Evolutionary conservation across 2,797 vertebrate genomes (phyloP).

Genomic region (Gastrophryne carolinensis): DNA sequence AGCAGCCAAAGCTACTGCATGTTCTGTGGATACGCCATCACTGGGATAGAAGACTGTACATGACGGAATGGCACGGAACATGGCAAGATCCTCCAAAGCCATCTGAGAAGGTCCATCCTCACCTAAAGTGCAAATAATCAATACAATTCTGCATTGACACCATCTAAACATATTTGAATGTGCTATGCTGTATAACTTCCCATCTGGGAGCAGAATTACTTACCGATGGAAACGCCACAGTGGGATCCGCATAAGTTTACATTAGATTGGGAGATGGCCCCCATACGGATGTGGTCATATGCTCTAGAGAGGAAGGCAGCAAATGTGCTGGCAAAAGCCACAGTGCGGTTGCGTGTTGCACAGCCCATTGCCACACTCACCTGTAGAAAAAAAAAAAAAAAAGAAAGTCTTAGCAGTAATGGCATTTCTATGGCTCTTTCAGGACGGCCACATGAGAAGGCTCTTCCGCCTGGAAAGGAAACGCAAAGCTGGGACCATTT

Average conservation of each 20-base stretch:
- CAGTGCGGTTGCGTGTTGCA: constrained; percentile 71
- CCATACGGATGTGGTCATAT: constrained; percentile 86
- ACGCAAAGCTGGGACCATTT: too few species aligned
- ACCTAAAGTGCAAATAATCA: constrained; percentile 62
- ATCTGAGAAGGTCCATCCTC: constrained; percentile 86
- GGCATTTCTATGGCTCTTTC: too few species aligned
- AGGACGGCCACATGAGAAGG: too few species aligned
- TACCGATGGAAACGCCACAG: constrained; percentile 84
- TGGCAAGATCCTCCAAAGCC: constrained; percentile 86
- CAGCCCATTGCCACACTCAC: constrained; percentile 85
- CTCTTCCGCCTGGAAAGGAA: too few species aligned
- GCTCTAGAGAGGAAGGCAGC: constrained; percentile 80
- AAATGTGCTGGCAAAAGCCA: constrained; percentile 83
- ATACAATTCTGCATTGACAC: too few species aligned
- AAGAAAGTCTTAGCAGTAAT: too few species aligned
- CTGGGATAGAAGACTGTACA: constrained; percentile 88
- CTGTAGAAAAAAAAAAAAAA: constrained; percentile 57
- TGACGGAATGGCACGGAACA: constrained; percentile 84
- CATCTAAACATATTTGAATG: too few species aligned
- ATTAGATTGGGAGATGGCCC: constrained; percentile 77
- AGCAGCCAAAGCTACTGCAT: constrained; percentile 78
- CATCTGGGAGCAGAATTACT: too few species aligned
- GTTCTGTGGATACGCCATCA: constrained; percentile 79
- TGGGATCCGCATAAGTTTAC: constrained; percentile 86
- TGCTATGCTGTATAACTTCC: too few species aligned